These are phyloP conservation scores for Mesorhabditis spiculigera DNA, from an alignment of 2,888 invertebrate species.

Conservation along the genomic window DNA sequence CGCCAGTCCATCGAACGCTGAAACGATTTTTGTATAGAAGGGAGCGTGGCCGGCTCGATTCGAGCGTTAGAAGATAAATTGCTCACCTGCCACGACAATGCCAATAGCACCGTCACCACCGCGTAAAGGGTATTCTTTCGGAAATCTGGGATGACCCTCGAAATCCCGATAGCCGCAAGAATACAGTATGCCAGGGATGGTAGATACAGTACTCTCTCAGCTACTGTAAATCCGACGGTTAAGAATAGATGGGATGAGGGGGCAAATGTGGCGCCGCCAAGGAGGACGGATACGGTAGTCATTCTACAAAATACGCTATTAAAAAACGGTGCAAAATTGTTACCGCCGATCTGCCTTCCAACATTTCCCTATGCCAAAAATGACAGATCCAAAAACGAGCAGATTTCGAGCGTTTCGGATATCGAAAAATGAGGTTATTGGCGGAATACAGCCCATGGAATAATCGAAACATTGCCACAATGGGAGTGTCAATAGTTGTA, in stretches of 20 bases:
- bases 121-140: not conserved
- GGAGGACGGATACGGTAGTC: not conserved
- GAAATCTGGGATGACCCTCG: not conserved
- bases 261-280: slow-evolving; percentile 66
- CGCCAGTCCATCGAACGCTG: slow-evolving; percentile 40
- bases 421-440: slow-evolving; percentile 20
- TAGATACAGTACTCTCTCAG: slow-evolving; percentile 79
- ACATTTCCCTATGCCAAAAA: too few species aligned
- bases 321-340: too few species aligned
- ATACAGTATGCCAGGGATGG: slow-evolving; percentile 72
- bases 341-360: too few species aligned
- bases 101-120: not conserved
- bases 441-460: slow-evolving; percentile 90
- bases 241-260: slow-evolving; percentile 82
- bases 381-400: too few species aligned
- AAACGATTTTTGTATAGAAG: slow-evolving; percentile 13
- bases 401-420: slow-evolving; percentile 2
- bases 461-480: slow-evolving; percentile 95
- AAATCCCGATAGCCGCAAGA: slow-evolving; percentile 14
- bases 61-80: not conserved
- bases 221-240: slow-evolving; percentile 83
- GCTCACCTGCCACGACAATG: not conserved
- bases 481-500: slow-evolving; percentile 79
- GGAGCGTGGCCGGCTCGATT: too few species aligned
- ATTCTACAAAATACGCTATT: too few species aligned